Evolutionary conservation across 2,797 vertebrate genomes (phyloP).

Genomic region (Pterois miles): DNA sequence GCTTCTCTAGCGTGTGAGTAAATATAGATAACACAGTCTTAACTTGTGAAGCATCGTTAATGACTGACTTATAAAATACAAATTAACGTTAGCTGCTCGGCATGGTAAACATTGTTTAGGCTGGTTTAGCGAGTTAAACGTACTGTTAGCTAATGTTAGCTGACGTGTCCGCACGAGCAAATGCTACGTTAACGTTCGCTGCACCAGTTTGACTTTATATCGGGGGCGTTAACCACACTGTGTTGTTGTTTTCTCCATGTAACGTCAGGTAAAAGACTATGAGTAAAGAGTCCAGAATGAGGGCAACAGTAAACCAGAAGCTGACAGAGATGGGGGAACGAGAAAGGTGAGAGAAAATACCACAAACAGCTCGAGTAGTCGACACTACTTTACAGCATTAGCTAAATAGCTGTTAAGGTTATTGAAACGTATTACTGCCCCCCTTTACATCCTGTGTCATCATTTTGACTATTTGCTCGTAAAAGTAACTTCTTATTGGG

Average conservation of each 20-base stretch:
- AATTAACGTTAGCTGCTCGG: not conserved
- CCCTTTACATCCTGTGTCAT: not conserved
- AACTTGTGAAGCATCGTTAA: fast-evolving
- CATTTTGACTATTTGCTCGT: not conserved
- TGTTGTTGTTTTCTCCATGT: too few species aligned
- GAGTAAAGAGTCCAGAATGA: slow-evolving; percentile 96
- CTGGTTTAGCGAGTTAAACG: too few species aligned
- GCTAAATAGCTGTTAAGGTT: not conserved
- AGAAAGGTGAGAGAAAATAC: slow-evolving; percentile 86
- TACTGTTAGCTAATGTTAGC: not conserved
- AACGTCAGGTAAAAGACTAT: slow-evolving; percentile 74
- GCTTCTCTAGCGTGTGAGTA: not conserved
- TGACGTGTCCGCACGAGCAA: too few species aligned
- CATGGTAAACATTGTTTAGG: not conserved
- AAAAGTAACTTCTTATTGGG: not conserved
- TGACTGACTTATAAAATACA: not conserved
- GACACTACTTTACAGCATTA: not conserved
- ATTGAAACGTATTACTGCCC: too few species aligned
- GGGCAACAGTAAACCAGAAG: slow-evolving; percentile 95
- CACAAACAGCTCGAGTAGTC: not conserved
- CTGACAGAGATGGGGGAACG: slow-evolving; percentile 97
- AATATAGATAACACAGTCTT: fast-evolving
- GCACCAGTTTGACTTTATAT: too few species aligned
- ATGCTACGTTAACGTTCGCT: not conserved
- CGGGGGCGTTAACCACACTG: not conserved